These are phyloP conservation scores for Enteromius thamalakanensis DNA, from an alignment of 2,797 vertebrate genomes.

Conservation along the genomic window DNA sequence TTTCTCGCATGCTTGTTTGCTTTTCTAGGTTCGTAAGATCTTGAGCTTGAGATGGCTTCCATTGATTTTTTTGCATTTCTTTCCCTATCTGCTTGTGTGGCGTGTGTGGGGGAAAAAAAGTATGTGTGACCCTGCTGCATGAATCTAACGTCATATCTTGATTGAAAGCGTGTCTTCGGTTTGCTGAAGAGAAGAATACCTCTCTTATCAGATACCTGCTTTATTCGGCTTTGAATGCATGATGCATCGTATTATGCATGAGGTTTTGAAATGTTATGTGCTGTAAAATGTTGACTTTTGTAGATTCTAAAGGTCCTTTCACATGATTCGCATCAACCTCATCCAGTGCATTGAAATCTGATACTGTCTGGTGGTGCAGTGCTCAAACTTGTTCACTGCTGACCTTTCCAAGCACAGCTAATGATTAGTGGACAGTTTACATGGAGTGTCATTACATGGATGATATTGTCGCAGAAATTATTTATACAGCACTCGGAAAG, in stretches of 20 bases:
- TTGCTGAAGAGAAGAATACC: constrained; percentile 52
- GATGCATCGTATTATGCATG: constrained; percentile 65
- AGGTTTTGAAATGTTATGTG: constrained; percentile 50
- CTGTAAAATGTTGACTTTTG: constrained; percentile 22
- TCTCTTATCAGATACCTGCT: constrained; percentile 61
- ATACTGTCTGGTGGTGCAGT: background rate
- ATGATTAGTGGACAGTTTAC: background rate
- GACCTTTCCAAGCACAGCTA: constrained; percentile 21
- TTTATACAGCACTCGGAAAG: background rate
- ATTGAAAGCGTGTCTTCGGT: constrained; percentile 18
- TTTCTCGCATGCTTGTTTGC: constrained; percentile 51
- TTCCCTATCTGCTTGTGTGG: constrained; percentile 39
- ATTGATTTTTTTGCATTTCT: constrained; percentile 36
- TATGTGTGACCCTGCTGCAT: constrained; percentile 48
- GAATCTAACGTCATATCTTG: constrained; percentile 31
- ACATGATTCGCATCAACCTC: constrained; percentile 9
- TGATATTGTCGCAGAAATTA: background rate
- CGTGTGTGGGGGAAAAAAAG: background rate
- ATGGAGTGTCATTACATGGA: background rate
- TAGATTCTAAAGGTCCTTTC: constrained; percentile 23
- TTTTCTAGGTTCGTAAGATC: constrained; percentile 31
- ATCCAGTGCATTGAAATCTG: background rate
- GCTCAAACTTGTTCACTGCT: background rate
- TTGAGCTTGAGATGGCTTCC: constrained; percentile 16
- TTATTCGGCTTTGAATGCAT: constrained; percentile 65